These are phyloP conservation scores for Bugulina stolonifera DNA, from an alignment of 2,888 invertebrate species.

Conservation along the genomic window DNA sequence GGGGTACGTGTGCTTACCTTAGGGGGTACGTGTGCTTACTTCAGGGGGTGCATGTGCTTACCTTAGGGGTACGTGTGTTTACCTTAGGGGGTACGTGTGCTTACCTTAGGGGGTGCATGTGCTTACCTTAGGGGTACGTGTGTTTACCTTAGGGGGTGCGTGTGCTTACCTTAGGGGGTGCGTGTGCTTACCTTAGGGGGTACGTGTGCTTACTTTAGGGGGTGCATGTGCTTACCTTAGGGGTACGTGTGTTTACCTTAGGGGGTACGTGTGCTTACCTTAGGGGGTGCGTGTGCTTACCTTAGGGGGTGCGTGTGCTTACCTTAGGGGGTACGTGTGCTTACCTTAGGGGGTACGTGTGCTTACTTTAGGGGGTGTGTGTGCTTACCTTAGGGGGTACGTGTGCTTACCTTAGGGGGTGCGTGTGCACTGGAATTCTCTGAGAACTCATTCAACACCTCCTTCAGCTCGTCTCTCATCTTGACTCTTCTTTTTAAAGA, in stretches of 20 bases:
- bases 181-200: neutral
- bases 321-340: neutral
- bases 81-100: too few species aligned
- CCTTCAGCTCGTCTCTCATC: slow-evolving; percentile 7
- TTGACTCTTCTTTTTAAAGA: neutral
- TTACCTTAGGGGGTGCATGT: neutral
- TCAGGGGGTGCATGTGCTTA: too few species aligned
- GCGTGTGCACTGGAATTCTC: slow-evolving; percentile 7
- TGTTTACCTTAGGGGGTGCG: neutral
- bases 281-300: neutral
- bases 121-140: neutral
- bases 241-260: neutral
- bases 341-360: neutral
- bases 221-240: neutral
- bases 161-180: neutral
- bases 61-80: too few species aligned
- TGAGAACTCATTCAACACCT: slow-evolving; percentile 10
- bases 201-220: neutral
- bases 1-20: too few species aligned
- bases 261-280: neutral
- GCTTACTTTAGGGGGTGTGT: too few species aligned
- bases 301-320: neutral
- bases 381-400: neutral
- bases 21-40: too few species aligned
- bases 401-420: slow-evolving; percentile 2